phyloP scores from a whole-genome alignment of 2,797 vertebrate species.

The Zalophus californianus region DNA sequence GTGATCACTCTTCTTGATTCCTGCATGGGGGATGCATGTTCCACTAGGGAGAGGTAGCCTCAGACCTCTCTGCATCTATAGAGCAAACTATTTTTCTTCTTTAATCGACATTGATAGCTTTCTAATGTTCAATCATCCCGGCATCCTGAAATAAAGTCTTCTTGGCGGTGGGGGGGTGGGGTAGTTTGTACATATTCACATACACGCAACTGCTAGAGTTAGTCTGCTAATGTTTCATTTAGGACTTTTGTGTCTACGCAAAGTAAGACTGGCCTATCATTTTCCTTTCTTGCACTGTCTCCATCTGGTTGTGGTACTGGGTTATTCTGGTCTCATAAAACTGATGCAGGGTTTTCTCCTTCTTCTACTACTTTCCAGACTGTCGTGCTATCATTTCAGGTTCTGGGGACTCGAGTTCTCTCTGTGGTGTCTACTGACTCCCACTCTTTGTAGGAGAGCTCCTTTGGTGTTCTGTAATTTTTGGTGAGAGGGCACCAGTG shows the following conservation, averaged over 20 bases:
- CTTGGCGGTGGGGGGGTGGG: not conserved
- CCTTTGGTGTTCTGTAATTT: not conserved
- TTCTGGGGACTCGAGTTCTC: not conserved
- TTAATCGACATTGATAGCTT: not conserved
- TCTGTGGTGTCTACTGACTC: not conserved
- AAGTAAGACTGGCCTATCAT: not conserved
- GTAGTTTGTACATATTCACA: not conserved
- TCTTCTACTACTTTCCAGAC: not conserved
- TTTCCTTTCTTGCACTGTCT: not conserved
- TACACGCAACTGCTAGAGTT: not conserved
- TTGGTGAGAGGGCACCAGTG: not conserved
- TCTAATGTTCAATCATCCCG: not conserved
- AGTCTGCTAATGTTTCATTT: not conserved
- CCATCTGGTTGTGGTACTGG: not conserved
- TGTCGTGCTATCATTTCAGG: not conserved
- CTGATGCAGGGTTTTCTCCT: not conserved
- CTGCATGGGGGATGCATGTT: not conserved
- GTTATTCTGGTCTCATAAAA: not conserved
- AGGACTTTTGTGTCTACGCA: not conserved
- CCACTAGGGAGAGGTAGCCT: not conserved
- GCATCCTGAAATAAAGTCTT: not conserved
- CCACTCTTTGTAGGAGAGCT: not conserved
- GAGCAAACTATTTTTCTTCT: not conserved
- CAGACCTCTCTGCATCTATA: not conserved
- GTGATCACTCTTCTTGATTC: not conserved